Evolutionary conservation across 2,797 vertebrate species (phyloP).

Genomic region (Poeciliopsis gracilis): DNA sequence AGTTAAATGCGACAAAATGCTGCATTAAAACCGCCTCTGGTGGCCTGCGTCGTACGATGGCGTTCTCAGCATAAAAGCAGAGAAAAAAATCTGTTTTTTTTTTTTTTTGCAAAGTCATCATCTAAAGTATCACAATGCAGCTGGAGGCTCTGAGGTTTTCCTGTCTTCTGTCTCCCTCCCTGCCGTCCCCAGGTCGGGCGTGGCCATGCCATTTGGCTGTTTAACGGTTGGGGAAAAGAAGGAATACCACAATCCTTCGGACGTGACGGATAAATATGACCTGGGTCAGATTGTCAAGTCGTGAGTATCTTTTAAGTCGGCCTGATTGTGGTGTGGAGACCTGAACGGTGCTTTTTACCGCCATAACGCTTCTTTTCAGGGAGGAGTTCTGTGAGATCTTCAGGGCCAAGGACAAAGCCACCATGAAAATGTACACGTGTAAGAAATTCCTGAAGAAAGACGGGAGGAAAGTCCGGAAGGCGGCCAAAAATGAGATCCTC

Average conservation of each 20-base stretch:
- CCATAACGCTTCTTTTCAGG: constrained; percentile 72
- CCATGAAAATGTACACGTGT: constrained; percentile 95
- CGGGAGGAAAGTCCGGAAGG: constrained; percentile 95
- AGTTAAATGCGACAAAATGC: constrained; percentile 26
- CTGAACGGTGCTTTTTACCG: neutral
- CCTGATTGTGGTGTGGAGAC: neutral
- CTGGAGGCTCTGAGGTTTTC: constrained; percentile 22
- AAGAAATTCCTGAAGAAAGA: constrained; percentile 98
- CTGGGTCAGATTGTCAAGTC: constrained; percentile 98
- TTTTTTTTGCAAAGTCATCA: constrained; percentile 49
- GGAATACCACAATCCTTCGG: constrained; percentile 96
- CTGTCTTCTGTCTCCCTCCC: neutral
- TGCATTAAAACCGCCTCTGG: constrained; percentile 18
- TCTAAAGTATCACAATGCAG: constrained; percentile 28
- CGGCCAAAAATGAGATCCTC: constrained; percentile 97
- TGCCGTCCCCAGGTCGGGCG: constrained; percentile 69
- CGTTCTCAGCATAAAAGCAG: constrained; percentile 43
- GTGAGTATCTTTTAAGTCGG: constrained; percentile 81
- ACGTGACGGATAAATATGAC: constrained; percentile 99
- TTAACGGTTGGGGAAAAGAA: constrained; percentile 97
- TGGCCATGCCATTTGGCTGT: constrained; percentile 98
- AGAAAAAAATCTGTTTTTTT: constrained; percentile 14
- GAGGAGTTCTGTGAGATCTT: constrained; percentile 99
- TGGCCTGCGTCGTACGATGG: constrained; percentile 31
- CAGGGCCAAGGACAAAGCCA: constrained; percentile 95